Base-by-base conservation (phyloP, 2,113 vertebrate species). In the Toxotes chatareus region DNA sequence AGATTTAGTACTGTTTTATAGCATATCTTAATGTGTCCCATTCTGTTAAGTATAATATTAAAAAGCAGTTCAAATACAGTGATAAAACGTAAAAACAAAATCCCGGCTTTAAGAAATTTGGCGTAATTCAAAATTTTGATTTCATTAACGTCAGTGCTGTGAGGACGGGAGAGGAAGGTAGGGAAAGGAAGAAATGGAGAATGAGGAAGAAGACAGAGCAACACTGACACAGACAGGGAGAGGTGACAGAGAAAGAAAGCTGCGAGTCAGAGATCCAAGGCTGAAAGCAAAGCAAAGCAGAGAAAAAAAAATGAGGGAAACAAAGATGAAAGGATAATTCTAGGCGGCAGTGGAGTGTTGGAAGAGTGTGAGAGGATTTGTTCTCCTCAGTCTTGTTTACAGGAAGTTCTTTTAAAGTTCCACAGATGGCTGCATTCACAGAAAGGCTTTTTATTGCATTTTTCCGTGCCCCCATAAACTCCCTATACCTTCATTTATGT, bases 381-480 rank as follows among this genome's bases (percentile, higher is more conserved):
- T 94, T 94, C 92, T 93, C 87, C 64, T 66, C 62, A 49, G 79
- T 76, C 86, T 94, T 95, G 93, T 95, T 95, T 94, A 94, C 94
- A 95, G 94, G 94, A 94, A 95, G 91, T 83, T 91, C 81, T 89
- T 82, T 91, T 93, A 90, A 93, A 85, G 88, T 87, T 75, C 87
- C 91, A 93, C 93, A 95, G 89, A 95, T 95, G 93, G 94, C 88
- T 88, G 90, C 88, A 93, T 94, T 95, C 91, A 95, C 84, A 83
- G 88, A 93, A 91, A 88, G 82, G 73, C 78, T 94, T 49, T 94
- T 95, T 94, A 95, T 94, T 94, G 91, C 93, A 94, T 95, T 95
- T 94, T 95, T 94, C 92, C 88, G 73, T 81, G 82, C 31, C 94
- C 82, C 82, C 36, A 86, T 95, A 95, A 96, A 95, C 83, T 82